Evolutionary conservation across 2,888 invertebrate species (phyloP), one percentile per base, ranked within the genome.

Genomic region (Stenurella melanura): DNA sequence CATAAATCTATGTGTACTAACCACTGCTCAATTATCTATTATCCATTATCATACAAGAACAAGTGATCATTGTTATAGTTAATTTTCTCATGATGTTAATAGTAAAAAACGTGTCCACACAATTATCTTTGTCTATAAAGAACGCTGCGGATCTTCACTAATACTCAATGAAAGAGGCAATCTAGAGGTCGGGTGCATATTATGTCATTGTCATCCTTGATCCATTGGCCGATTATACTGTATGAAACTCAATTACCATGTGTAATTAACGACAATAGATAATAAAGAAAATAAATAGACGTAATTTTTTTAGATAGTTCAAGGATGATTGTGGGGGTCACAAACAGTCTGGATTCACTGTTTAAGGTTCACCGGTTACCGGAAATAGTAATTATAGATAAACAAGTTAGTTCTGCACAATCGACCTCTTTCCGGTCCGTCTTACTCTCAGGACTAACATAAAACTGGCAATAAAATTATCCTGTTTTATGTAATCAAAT

Each of bases 371-470:
- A 83, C 76, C 80, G 81, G 80, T 80, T 76, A 79, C 82, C 79
- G 83, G 82, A 83, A 81, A 64, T 72, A 75, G 75, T 82, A 80
- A 81, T 83, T 77, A 80, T 76, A 79, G 78, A 78, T 78, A 79
- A 82, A 77, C 78, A 75, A 78, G 76, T 80, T 75, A 74, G 80
- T 79, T 80, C 75, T 76, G 78, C 79, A 72, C 75, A 81, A 81
- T 80, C 78, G 79, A 72, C 61, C 72, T 56, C 69, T 67, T 81
- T 80, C 78, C 79, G 66, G 79, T 74, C 54, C 54, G 58, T 58
- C 18, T 60, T 60, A 42, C 60, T 70, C 61, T 72, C 71, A 72
- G 21, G 71, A 72, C 63, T 72, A n/a, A 15, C 63, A 54, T 63
- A 50, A 63, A 63, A 61, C 50, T 9, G 54, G 21, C 54, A 10